Percentiles rank a stretch among this genome's conserved stretches.
Conservation (phyloP, 2,113 vertebrate species). For the Oryzias curvinotus region DNA sequence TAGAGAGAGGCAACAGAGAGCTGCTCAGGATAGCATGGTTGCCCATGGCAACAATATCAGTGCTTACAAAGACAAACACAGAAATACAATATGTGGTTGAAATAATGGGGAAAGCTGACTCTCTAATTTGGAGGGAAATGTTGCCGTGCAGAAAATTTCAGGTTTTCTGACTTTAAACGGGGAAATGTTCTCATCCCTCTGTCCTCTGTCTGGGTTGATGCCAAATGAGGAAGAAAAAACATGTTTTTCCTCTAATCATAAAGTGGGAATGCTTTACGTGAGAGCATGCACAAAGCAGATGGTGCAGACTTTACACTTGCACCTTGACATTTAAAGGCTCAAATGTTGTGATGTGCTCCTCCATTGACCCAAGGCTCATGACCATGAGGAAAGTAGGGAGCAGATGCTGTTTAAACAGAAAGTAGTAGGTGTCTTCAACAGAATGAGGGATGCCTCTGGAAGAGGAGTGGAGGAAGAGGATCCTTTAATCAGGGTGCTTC, state of each 20-base stretch:
- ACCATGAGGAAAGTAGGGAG: conserved; percentile 36
- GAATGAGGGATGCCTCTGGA: conserved; percentile 30
- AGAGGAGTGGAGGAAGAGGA: conserved; percentile 30
- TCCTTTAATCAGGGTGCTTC: conserved; percentile 60
- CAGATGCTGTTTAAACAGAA: conserved; percentile 47
- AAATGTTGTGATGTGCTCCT: neutral
- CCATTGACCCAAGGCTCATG: conserved; percentile 23
- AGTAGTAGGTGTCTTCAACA: conserved; percentile 16
- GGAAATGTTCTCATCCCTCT: neutral
- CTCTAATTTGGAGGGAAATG: conserved; percentile 15
- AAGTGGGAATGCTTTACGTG: too few species aligned
- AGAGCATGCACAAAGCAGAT: too few species aligned
- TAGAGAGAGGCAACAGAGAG: conserved; percentile 55
- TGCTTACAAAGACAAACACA: conserved; percentile 66
- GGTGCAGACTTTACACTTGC: conserved; percentile 2
- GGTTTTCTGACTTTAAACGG: conserved; percentile 2
- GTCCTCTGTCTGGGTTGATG: neutral
- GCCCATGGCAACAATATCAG: conserved; percentile 72
- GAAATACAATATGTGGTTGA: conserved; percentile 53
- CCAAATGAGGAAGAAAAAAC: neutral
- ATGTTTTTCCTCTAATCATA: neutral
- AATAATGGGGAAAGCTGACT: conserved; percentile 32
- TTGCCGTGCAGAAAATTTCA: conserved; percentile 22
- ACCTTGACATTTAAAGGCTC: neutral
- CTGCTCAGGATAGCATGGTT: conserved; percentile 65